Conservation (phyloP, 2,113 vertebrate species). For the Crotalus tigris region DNA sequence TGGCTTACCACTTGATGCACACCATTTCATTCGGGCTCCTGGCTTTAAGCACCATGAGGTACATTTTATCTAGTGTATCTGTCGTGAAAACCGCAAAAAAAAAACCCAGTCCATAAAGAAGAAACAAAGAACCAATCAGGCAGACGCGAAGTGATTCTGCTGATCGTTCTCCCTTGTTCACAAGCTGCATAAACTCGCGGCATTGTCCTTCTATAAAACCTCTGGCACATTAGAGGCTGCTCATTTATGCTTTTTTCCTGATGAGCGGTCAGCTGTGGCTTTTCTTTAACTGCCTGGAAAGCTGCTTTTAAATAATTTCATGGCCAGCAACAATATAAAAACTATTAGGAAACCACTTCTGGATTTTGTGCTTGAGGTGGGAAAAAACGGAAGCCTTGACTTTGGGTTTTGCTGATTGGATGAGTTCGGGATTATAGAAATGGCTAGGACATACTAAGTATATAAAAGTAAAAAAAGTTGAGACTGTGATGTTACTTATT, state of each 20-base stretch:
- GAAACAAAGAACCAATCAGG: background rate
- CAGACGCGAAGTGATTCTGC: background rate
- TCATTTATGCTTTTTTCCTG: background rate
- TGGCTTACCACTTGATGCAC: conserved; percentile 88
- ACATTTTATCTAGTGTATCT: conserved; percentile 21
- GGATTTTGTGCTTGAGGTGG: background rate
- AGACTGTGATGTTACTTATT: background rate
- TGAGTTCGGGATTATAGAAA: background rate
- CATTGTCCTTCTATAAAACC: conserved; percentile 7
- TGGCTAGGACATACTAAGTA: background rate
- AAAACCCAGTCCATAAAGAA: background rate
- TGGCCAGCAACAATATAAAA: background rate
- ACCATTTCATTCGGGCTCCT: conserved; percentile 86
- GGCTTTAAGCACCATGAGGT: conserved; percentile 97
- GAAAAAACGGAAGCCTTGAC: background rate
- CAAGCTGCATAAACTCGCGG: background rate
- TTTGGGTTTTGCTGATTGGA: background rate
- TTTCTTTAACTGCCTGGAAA: background rate
- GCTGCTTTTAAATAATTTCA: background rate
- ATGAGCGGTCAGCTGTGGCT: background rate
- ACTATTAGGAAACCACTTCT: background rate
- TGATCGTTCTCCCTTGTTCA: background rate
- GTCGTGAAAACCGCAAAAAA: background rate
- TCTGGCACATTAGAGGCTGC: background rate
- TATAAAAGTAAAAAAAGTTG: background rate